These are phyloP conservation scores for Phalacrocorax pelagicus DNA, from an alignment of 2,113 vertebrate genomes.

Conservation along the genomic window DNA sequence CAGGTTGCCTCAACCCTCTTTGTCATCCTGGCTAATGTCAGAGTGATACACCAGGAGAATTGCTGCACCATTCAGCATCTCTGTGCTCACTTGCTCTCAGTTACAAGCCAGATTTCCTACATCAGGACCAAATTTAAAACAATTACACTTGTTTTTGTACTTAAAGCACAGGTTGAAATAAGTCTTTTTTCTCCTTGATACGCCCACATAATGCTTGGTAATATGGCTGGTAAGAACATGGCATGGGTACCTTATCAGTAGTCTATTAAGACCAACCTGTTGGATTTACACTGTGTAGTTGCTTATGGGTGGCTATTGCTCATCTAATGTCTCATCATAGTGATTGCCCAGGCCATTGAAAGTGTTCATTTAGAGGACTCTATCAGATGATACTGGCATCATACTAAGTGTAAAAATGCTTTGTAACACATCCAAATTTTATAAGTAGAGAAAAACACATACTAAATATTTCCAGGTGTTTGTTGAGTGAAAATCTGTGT, in stretches of 20 bases:
- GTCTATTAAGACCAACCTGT: neutral
- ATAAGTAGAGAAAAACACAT: neutral
- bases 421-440: neutral
- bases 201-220: neutral
- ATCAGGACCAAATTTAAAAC: neutral
- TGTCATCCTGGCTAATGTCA: neutral
- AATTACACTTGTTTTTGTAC: neutral
- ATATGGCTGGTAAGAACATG: neutral
- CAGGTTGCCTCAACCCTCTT: neutral
- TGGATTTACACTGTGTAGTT: neutral
- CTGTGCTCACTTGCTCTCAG: neutral
- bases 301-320: neutral
- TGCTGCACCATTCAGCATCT: neutral
- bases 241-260: neutral
- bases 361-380: neutral
- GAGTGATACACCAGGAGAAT: neutral
- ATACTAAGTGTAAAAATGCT: neutral
- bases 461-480: neutral
- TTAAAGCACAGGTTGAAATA: neutral
- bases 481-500: neutral
- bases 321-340: neutral
- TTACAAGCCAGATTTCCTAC: neutral
- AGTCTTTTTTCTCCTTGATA: neutral
- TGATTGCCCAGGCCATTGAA: neutral
- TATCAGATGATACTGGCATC: neutral